Evolutionary conservation across 2,113 vertebrate genomes (phyloP), one percentile per base, ranked within the genome.

Genomic region (Onychorhynchus coronatus): DNA sequence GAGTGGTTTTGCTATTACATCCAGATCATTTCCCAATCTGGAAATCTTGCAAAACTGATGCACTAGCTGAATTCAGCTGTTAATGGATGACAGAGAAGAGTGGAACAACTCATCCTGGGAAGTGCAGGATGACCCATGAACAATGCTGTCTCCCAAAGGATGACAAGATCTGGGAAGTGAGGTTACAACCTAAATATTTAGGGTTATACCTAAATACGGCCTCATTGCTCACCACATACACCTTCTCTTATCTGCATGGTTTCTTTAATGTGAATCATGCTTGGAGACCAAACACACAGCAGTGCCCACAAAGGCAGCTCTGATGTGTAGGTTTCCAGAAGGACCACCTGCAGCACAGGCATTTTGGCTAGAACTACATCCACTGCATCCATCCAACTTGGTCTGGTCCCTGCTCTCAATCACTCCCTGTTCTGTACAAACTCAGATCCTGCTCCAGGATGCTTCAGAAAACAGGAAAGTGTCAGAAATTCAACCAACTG

Each of bases 211-310:
- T 49, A 49, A 76, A 68, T 11, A 42, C 1, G 71, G 55, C 11
- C 23, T 39, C 5, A 1, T 5, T 11, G 10, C 31, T 89, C 65
- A 81, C 39, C 66, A 59, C 0, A 0, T 44, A 82, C 63, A 37
- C 56, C 63, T 66, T 56, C 63, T 44, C 66, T 44, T 74, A 86
- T 16, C 62, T 28, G 12, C 25, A 27, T 0, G 3, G 8, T 15
- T 90, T 76, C 41, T 77, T 70, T 21, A 77, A 37, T 17, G 28
- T 66, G 46, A 86, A 46, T 50, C 44, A 55, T 5, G 12, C 22
- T 9, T 16, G 27, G 61, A 50, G 88, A 91, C 47, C 49, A 47
- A 81, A 62, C 0, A 2, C 30, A 42, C 8, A 71, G 59, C 42
- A 27, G 42, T 50, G 47, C 19, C 35, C 50, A 35, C 23, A 70